phyloP scores from a whole-genome alignment of 1,140 invertebrate genomes.

The Drosophila nigrodunni region DNA sequence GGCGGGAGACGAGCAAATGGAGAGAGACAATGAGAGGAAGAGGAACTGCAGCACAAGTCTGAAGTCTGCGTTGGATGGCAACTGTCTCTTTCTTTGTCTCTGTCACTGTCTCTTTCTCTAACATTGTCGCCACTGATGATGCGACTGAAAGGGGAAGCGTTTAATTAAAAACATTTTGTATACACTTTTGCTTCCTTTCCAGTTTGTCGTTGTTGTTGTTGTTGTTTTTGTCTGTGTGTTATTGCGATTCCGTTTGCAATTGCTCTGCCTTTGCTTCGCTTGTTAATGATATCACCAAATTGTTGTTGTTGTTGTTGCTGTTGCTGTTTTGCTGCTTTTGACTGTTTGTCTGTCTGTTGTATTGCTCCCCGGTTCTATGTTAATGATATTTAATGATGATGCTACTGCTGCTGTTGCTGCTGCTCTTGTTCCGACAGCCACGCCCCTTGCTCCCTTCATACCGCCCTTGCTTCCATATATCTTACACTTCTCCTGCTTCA shows the following conservation, averaged over 20 bases:
- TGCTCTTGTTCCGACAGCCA: slow-evolving; percentile 29
- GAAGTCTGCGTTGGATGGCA: background rate
- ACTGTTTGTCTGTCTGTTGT: slow-evolving; percentile 44
- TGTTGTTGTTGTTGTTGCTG: slow-evolving; percentile 42
- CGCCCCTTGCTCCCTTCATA: background rate
- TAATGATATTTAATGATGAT: slow-evolving; percentile 82
- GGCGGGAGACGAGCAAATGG: slow-evolving; percentile 4
- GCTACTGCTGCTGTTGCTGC: slow-evolving; percentile 35
- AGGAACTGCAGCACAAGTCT: slow-evolving; percentile 10
- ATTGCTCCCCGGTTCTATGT: slow-evolving; percentile 66
- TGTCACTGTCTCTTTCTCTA: slow-evolving; percentile 16
- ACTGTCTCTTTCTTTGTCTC: slow-evolving; percentile 12
- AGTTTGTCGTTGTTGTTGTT: slow-evolving; percentile 30
- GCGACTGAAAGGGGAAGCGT: slow-evolving; percentile 62
- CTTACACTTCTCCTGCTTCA: slow-evolving; percentile 23
- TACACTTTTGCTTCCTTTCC: slow-evolving; percentile 79
- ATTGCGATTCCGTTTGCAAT: slow-evolving; percentile 79
- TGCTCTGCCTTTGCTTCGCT: slow-evolving; percentile 64
- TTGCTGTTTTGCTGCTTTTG: slow-evolving; percentile 47
- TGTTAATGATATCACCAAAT: slow-evolving; percentile 81
- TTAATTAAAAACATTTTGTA: slow-evolving; percentile 83
- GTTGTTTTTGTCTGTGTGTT: slow-evolving; percentile 44
- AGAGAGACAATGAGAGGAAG: background rate
- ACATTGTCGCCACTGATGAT: slow-evolving; percentile 35
- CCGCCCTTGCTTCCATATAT: background rate